Conservation (phyloP, 2,113 vertebrate species). For the Lepisosteus osseus region DNA sequence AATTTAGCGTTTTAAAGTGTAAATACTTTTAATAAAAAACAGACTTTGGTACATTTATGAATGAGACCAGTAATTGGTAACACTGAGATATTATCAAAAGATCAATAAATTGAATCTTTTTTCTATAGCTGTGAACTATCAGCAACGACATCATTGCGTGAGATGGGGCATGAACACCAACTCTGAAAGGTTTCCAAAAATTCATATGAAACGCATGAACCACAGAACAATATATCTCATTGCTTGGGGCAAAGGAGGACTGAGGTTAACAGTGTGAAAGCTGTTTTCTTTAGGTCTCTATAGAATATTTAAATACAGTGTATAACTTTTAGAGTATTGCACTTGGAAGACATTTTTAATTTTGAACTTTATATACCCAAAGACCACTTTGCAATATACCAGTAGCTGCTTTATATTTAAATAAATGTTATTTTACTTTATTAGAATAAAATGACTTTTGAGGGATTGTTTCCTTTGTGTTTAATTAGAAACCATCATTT, state of each 20-base stretch:
- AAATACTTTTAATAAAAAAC: conserved; percentile 64
- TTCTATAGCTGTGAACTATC: conserved; percentile 50
- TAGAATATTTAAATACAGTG: too few species aligned
- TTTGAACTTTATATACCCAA: too few species aligned
- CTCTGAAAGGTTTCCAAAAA: conserved; percentile 39
- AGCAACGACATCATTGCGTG: background rate
- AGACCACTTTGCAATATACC: too few species aligned
- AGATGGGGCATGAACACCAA: background rate
- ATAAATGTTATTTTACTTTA: too few species aligned
- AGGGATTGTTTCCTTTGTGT: too few species aligned
- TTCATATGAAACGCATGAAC: conserved; percentile 55
- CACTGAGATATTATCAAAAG: conserved; percentile 64
- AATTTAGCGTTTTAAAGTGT: conserved; percentile 60
- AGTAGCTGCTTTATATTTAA: too few species aligned
- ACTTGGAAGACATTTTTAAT: too few species aligned
- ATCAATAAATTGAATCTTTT: conserved; percentile 62
- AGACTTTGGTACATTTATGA: conserved; percentile 57
- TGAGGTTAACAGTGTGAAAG: conserved; percentile 46
- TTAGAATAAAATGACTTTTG: too few species aligned
- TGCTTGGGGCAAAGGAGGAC: conserved; percentile 42
- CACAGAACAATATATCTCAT: conserved; percentile 48
- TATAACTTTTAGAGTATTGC: too few species aligned
- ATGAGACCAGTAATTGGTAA: conserved; percentile 64
- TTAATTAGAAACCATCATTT: too few species aligned
- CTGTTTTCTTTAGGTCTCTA: conserved; percentile 26